Evolutionary conservation across 2,113 vertebrate species (phyloP), one percentile per base, ranked within the genome.

Genomic region (Toxotes jaculatrix): DNA sequence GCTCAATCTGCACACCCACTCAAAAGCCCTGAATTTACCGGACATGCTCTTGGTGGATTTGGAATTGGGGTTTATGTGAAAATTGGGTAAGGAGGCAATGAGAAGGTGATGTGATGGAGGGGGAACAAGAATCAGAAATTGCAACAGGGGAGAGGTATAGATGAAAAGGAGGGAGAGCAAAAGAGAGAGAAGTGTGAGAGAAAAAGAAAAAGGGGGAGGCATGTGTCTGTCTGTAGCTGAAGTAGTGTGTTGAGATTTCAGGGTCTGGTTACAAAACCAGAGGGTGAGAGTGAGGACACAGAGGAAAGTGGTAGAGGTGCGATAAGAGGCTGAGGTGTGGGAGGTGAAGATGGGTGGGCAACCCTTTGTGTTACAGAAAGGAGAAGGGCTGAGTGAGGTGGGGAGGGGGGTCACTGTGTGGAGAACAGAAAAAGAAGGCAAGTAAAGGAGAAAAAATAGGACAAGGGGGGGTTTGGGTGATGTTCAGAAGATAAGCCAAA

Each of bases 281-380:
- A 45, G 68, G 32, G 61, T 45, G 69, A 86, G 69, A 67, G 60
- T 11, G 23, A 82, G 80, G 56, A 80, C 45, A 47, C 36, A 60
- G 61, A 40, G 82, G 47, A 43, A 53, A 62, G 57, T 59, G 80
- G 47, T 49, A 0, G 60, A 73, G 47, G 61, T 63, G 79, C 11
- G 85, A 93, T 93, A 90, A 92, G 80, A 83, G 67, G 36, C 71
- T 42, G 72, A 64, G 80, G 63, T 57, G 72, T 56, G 49, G 64
- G 71, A 67, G 83, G 81, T 79, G 66, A 87, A 61, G 67, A 77
- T 38, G 51, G 68, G n/a, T 51, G 55, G 42, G 47, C 17, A n/a
- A 7, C 34, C 9, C 5, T 71, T 87, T 79, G 86, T 82, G 55
- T 69, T 55, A 36, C 2, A 74, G 72, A 67, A 74, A 85, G 31